These are phyloP conservation scores for Hyalella azteca DNA, from an alignment of 2,888 invertebrate genomes.

Conservation along the genomic window DNA sequence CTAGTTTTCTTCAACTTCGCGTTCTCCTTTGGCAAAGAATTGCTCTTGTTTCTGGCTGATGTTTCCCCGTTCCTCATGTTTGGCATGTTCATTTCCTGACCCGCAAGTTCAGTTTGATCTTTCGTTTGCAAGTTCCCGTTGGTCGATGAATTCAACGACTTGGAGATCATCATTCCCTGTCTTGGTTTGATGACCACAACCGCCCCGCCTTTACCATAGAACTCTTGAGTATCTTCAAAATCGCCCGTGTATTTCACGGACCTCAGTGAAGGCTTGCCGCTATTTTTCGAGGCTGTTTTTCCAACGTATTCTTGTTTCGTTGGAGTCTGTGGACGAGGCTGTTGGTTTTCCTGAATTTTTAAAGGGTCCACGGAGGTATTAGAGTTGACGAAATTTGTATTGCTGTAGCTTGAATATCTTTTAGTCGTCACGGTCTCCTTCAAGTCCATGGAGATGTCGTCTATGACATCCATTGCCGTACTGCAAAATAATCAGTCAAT, in stretches of 20 bases:
- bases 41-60: conserved; percentile 11
- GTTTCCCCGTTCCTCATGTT: background rate
- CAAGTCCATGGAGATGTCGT: conserved; percentile 12
- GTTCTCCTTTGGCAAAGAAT: background rate
- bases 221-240: background rate
- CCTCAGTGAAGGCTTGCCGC: background rate
- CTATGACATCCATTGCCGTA: background rate
- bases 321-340: background rate
- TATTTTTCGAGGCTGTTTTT: background rate
- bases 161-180: background rate
- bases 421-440: background rate
- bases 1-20: background rate
- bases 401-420: background rate
- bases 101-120: background rate
- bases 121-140: background rate
- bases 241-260: background rate
- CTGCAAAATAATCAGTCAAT: too few relatives aligned
- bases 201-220: background rate
- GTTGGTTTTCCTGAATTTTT: background rate
- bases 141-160: background rate
- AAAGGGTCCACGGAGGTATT: background rate
- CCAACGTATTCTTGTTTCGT: background rate
- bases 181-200: background rate
- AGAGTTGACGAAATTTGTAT: background rate
- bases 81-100: background rate